Conservation (phyloP, 2,113 vertebrate species). For the Galeopterus variegatus region DNA sequence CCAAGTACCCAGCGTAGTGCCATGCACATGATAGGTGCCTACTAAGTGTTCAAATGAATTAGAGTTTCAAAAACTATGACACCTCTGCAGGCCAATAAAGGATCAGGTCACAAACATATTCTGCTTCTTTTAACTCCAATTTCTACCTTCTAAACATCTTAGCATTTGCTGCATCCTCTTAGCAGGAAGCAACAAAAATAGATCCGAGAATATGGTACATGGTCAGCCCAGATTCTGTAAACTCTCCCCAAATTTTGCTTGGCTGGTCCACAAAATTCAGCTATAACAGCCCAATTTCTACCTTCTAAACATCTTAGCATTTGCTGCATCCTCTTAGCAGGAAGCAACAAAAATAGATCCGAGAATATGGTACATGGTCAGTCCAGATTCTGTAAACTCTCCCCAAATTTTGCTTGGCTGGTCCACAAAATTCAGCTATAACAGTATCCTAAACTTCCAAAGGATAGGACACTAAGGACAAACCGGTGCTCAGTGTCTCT, state of each 20-base stretch:
- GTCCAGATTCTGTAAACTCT: neutral
- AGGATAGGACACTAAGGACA: slow-evolving; percentile 42
- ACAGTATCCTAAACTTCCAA: neutral
- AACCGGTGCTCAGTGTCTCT: slow-evolving; percentile 92
- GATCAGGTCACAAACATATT: neutral
- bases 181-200: neutral
- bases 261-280: neutral
- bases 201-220: neutral
- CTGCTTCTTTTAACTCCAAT: neutral
- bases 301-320: neutral
- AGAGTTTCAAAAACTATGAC: neutral
- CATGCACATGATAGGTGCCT: neutral
- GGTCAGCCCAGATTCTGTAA: neutral
- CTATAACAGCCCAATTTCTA: neutral
- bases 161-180: neutral
- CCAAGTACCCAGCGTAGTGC: neutral
- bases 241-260: neutral
- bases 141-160: neutral
- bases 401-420: neutral
- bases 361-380: neutral
- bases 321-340: neutral
- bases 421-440: neutral
- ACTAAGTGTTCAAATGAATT: neutral
- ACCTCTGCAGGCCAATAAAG: neutral
- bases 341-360: neutral